Percentiles rank a stretch among this genome's conserved stretches.
phyloP scores from a whole-genome alignment of 2,797 vertebrate species.

The Gastrophryne carolinensis region DNA sequence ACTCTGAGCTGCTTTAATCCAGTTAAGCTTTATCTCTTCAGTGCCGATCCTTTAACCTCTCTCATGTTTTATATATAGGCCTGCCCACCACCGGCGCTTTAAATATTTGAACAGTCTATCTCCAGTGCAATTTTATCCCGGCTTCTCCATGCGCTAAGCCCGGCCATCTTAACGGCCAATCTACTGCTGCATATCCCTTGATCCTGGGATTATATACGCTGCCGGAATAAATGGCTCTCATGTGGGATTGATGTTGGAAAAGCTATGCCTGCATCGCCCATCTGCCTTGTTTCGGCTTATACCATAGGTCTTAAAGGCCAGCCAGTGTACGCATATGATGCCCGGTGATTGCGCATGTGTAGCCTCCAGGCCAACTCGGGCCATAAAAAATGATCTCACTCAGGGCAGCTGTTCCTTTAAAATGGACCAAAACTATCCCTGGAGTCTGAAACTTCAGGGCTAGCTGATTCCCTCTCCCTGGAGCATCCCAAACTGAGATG shows the following conservation, averaged over 20 bases:
- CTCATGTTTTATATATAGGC: conserved; percentile 8
- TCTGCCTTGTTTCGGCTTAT: too few relatives aligned
- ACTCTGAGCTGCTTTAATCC: conserved; percentile 11
- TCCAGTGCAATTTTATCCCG: background rate
- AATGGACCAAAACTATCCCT: too few relatives aligned
- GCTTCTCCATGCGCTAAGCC: background rate
- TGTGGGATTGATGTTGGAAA: background rate
- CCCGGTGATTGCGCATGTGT: too few relatives aligned
- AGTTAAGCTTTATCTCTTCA: conserved; percentile 22
- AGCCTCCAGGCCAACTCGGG: too few relatives aligned
- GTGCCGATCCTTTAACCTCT: background rate
- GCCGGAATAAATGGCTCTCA: background rate
- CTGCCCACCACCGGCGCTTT: background rate
- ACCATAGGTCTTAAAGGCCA: too few relatives aligned
- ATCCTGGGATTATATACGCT: background rate
- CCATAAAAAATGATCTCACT: too few relatives aligned
- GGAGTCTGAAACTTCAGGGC: too few relatives aligned
- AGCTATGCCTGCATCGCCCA: too few relatives aligned
- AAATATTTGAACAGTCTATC: background rate
- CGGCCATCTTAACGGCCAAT: background rate
- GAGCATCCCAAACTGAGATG: too few relatives aligned
- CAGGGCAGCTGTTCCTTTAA: too few relatives aligned
- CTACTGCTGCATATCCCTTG: conserved; percentile 1
- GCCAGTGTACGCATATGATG: too few relatives aligned
- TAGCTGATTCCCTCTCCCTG: too few relatives aligned